phyloP scores from a whole-genome alignment of 2,888 invertebrate genomes.

The Ctena decussata region DNA sequence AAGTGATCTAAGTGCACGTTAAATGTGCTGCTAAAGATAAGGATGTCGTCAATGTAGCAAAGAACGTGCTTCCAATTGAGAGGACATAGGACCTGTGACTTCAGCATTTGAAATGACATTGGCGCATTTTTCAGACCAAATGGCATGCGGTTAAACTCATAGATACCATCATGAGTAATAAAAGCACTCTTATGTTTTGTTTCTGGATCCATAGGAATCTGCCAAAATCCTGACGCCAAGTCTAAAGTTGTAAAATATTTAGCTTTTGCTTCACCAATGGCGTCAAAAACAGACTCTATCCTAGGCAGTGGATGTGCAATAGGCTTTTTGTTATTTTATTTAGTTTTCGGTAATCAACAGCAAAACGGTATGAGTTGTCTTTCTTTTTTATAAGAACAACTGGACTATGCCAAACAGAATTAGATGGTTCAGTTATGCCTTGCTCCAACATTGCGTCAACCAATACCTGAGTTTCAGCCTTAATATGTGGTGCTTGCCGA shows the following conservation, averaged over 20 bases:
- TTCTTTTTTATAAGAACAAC: slow-evolving; percentile 22
- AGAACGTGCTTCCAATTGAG: slow-evolving; percentile 60
- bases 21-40: slow-evolving; percentile 50
- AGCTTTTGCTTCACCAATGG: slow-evolving; percentile 14
- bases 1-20: slow-evolving; percentile 59
- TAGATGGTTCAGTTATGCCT: slow-evolving; percentile 36
- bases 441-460: slow-evolving; percentile 33
- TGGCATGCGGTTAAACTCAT: slow-evolving; percentile 50
- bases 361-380: slow-evolving; percentile 25
- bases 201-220: slow-evolving; percentile 36
- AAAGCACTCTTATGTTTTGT: slow-evolving; percentile 55
- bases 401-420: slow-evolving; percentile 40
- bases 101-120: slow-evolving; percentile 48
- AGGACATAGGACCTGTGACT: slow-evolving; percentile 43
- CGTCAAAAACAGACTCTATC: slow-evolving; percentile 33
- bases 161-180: slow-evolving; percentile 51
- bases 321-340: slow-evolving; percentile 30
- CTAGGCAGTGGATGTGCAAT: slow-evolving; percentile 16
- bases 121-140: slow-evolving; percentile 63
- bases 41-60: slow-evolving; percentile 67
- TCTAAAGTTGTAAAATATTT: slow-evolving; percentile 53
- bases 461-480: neutral
- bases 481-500: neutral
- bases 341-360: slow-evolving; percentile 35
- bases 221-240: slow-evolving; percentile 53